Base-by-base conservation (phyloP, 1,140 invertebrate species). In the Zaprionus capensis region DNA sequence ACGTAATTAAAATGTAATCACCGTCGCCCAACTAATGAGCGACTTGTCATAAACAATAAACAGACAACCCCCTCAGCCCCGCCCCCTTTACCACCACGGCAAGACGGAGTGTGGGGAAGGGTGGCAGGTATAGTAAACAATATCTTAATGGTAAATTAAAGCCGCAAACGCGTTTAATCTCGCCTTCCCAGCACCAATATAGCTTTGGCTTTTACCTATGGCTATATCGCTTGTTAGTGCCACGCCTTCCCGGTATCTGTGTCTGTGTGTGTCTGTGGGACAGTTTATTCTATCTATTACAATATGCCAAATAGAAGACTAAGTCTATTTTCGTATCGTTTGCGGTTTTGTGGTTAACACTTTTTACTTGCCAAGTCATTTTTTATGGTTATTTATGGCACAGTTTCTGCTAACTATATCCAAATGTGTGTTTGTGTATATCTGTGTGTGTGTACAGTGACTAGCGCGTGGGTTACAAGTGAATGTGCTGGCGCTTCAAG, bases 1-100 rank as follows among this genome's bases (percentile, higher is more conserved):
- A 76, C 85, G 84, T 88, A 88, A 88, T 88, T 88, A 88, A 88
- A 88, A 71, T 80, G 81, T 88, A 83, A 88, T 87, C 71, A 62
- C 78, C 81, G 78, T 63, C 78, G 68, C 44, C 55, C 77, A 87
- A 57, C 78, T 83, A 84, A 88, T 76, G 82, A 80, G 61, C 65
- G 71, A 85, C 44, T 71, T 79, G 82, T 71, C 82, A 82, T 86
- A 86, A 86, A 71, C 72, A 76, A 80, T 68, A 77, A 64, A 44
- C 41, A 56, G 5, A 58, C 14, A 38, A 6, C n/a, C 22, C 38
- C 12, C 0, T 26, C 12, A 24, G 49, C 14, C 55, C 26, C 65
- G 38, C 55, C 38, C 0, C 65, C 38, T 5, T 31, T 7, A 26
- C 5, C 26, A 55, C 12, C 15, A n/a, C 1, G 4, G 2, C 15